Evolutionary conservation across 2,888 invertebrate genomes (phyloP).

Genomic region (Cephus rjabovi): DNA sequence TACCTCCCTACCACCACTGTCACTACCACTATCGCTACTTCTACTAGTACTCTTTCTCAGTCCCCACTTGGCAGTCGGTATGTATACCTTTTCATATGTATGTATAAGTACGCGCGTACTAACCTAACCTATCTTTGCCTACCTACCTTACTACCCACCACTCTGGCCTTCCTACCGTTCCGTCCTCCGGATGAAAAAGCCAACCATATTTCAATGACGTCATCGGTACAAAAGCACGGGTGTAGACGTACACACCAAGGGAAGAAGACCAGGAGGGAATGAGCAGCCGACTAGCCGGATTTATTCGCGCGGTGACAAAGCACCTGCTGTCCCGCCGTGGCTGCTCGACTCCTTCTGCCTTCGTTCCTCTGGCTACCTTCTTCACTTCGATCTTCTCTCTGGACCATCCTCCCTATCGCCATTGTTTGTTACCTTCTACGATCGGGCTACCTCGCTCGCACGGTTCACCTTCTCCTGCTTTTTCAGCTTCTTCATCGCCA

Average conservation of each 20-base stretch:
- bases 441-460: conserved; percentile 9
- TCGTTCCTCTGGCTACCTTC: conserved; percentile 22
- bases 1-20: conserved; percentile 30
- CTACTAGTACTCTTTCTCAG: conserved; percentile 9
- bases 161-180: conserved; percentile 19
- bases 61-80: conserved; percentile 5
- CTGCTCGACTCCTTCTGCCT: conserved; percentile 41
- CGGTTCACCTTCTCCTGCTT: conserved; percentile 24
- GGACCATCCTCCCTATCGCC: conserved; percentile 64
- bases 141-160: conserved; percentile 12
- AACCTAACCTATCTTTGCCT: background rate
- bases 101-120: background rate
- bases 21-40: conserved; percentile 19
- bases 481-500: conserved; percentile 34
- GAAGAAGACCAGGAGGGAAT: conserved; percentile 41
- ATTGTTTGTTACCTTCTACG: conserved; percentile 5
- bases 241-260: conserved; percentile 65
- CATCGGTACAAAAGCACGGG: conserved; percentile 50
- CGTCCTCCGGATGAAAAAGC: conserved; percentile 26
- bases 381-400: conserved; percentile 37
- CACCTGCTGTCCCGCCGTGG: conserved; percentile 62
- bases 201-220: conserved; percentile 56
- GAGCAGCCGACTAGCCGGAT: conserved; percentile 53
- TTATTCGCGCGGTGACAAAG: conserved; percentile 64
- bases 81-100: background rate